Base-by-base conservation (phyloP, 1,140 invertebrate genomes). In the Zaprionus vittiger region DNA sequence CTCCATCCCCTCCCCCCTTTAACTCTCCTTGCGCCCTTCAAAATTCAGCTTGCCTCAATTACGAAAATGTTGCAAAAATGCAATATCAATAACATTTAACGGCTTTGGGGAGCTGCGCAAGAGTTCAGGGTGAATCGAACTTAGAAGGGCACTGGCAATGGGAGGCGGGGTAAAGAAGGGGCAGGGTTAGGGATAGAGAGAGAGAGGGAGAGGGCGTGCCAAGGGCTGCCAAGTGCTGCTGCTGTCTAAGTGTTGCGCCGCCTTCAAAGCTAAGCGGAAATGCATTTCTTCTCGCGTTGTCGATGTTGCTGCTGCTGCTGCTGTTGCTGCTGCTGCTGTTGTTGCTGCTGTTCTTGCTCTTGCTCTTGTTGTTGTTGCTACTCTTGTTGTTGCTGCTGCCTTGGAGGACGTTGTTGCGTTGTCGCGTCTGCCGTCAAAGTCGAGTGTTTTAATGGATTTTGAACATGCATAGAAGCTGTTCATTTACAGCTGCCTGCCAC, bases 381-480 rank as follows among this genome's bases (percentile, higher is more conserved):
- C 28, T 31, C 1, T 3, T 31, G 7, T 31, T 31, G 28, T 31
- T 31, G 31, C 3, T 66, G 62, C 44, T 72, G 49, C 9, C 26
- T 20, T 79, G 63, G 67, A 76, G 82, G 62, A 75, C 60, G 38
- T 56, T 57, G 83, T 75, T 65, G 77, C 81, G 74, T n/a, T n/a
- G n/a, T 74, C 76, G 77, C 72, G 80, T 81, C 81, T 89, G 85
- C 79, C 70, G 47, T 41, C 47, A 34, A 28, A 66, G 81, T 91
- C 79, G 73, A 90, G 85, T 90, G 86, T 91, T 90, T 90, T 90
- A 90, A 90, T 90, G 85, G 85, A 79, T 90, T 90, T 85, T 80
- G 55, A 55, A 41, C 59, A 74, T 62, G 67, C 71, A 70, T 80
- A 83, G 60, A 74, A 59, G 49, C 64, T 74, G 63, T 83, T 65